Evolutionary conservation across 2,888 invertebrate genomes (phyloP).

Genomic region (Ormyrus labotus): DNA sequence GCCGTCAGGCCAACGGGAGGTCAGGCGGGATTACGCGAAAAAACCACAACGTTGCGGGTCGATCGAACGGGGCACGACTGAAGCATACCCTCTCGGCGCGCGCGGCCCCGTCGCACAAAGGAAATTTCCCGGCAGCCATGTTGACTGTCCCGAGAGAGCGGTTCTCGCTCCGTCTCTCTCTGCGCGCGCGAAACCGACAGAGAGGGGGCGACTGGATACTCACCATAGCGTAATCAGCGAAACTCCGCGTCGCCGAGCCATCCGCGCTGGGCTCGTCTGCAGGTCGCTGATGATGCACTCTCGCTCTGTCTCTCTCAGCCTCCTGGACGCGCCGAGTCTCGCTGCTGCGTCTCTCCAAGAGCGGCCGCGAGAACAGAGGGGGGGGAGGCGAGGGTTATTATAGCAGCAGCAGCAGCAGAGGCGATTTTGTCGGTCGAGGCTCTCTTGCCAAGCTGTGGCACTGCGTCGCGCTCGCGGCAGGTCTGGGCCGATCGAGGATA

Average conservation of each 20-base stretch:
- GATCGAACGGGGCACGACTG: not conserved
- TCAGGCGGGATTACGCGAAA: no score
- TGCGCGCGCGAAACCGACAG: constrained; percentile 21
- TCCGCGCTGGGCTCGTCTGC: constrained; percentile 30
- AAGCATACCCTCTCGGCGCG: not conserved
- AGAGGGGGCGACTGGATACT: constrained; percentile 31
- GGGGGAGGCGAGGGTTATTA: not conserved
- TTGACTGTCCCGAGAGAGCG: constrained; percentile 30
- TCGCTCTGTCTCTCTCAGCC: not conserved
- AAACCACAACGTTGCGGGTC: not conserved
- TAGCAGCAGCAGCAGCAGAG: constrained; percentile 3
- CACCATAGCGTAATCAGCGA: constrained; percentile 52
- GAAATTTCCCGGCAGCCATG: constrained; percentile 56
- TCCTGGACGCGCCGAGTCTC: constrained; percentile 17
- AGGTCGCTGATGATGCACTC: not conserved
- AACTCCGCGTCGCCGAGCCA: constrained; percentile 53
- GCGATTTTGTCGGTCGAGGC: not conserved
- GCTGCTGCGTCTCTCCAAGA: not conserved
- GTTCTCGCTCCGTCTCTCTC: constrained; percentile 12
- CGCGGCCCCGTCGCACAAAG: constrained; percentile 41
- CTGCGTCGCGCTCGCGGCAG: not conserved
- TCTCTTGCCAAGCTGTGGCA: not conserved
- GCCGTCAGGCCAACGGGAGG: no score
- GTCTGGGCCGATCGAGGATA: no score
- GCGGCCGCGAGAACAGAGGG: not conserved